A percentile compares a stretch with the other conserved stretches of the same genome.
These are phyloP conservation scores for Microtus montanus DNA, from an alignment of 2,113 vertebrate species.

Conservation along the genomic window DNA sequence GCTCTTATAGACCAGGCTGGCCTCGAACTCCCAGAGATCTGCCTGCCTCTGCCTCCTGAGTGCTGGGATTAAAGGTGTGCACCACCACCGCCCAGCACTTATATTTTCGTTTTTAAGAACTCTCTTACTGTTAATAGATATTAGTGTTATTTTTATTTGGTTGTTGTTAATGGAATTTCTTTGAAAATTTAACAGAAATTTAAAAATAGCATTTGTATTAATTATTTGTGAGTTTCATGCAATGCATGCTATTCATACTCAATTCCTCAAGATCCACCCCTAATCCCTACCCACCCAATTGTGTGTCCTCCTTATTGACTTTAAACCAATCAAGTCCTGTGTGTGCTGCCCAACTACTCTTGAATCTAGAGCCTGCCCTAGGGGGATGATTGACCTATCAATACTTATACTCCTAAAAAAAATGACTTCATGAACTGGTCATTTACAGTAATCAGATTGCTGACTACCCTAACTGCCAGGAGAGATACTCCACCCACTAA, in stretches of 20 bases:
- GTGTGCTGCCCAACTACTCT: neutral
- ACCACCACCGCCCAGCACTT: neutral
- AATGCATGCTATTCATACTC: neutral
- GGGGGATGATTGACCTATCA: neutral
- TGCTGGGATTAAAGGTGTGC: too few species aligned
- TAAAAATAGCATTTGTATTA: neutral
- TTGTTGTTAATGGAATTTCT: neutral
- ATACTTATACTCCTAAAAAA: neutral
- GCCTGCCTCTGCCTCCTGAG: too few species aligned
- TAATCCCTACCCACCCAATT: neutral
- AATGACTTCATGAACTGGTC: too few species aligned
- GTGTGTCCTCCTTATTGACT: neutral
- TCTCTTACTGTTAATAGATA: neutral
- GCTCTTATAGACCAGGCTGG: too few species aligned
- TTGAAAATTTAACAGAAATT: neutral
- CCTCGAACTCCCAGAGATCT: too few species aligned
- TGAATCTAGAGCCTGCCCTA: too few species aligned
- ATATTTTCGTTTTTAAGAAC: neutral
- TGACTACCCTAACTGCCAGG: too few species aligned
- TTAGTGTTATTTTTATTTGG: neutral
- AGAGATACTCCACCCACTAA: too few species aligned
- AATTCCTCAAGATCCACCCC: neutral
- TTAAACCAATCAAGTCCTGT: neutral
- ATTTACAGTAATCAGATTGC: too few species aligned
- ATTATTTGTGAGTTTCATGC: neutral